A percentile compares a stretch with the other conserved stretches of the same genome.
phyloP scores from a whole-genome alignment of 2,888 invertebrate genomes.

The Ectemnius lituratus region DNA sequence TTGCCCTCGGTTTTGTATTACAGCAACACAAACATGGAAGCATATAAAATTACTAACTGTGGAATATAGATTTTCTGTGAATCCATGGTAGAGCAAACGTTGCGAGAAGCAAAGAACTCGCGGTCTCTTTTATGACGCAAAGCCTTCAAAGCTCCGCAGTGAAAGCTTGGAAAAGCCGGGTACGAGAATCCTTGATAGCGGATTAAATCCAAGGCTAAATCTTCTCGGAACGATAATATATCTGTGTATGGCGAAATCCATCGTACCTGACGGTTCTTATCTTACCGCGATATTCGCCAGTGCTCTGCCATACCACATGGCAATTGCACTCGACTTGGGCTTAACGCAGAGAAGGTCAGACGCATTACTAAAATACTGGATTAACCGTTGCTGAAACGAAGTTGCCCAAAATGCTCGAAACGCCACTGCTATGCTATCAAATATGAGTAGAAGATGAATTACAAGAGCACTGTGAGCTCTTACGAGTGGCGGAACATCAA shows the following conservation, averaged over 20 bases:
- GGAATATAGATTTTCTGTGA: too few species aligned
- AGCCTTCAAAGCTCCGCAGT: too few species aligned
- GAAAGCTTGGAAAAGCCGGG: not conserved
- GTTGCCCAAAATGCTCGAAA: constrained; percentile 30
- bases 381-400: constrained; percentile 40
- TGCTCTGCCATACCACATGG: not conserved
- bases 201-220: constrained; percentile 42
- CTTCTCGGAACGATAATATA: constrained; percentile 52
- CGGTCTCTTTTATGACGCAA: too few species aligned
- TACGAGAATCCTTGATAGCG: constrained; percentile 28
- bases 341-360: constrained; percentile 58
- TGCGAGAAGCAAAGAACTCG: too few species aligned
- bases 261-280: constrained; percentile 51
- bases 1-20: too few species aligned
- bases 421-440: too few species aligned
- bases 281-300: constrained; percentile 52
- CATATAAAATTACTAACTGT: too few species aligned
- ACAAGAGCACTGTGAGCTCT: constrained; percentile 10
- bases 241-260: constrained; percentile 41
- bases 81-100: too few species aligned
- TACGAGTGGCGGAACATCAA: constrained; percentile 63
- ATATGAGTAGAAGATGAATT: constrained; percentile 8
- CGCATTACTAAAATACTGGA: constrained; percentile 64
- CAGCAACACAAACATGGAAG: too few species aligned
- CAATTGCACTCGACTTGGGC: constrained; percentile 42